Percentiles rank a stretch among this genome's conserved stretches.
Evolutionary conservation across 2,888 invertebrate genomes (phyloP).

Genomic region (Schizotus pectinicornis): DNA sequence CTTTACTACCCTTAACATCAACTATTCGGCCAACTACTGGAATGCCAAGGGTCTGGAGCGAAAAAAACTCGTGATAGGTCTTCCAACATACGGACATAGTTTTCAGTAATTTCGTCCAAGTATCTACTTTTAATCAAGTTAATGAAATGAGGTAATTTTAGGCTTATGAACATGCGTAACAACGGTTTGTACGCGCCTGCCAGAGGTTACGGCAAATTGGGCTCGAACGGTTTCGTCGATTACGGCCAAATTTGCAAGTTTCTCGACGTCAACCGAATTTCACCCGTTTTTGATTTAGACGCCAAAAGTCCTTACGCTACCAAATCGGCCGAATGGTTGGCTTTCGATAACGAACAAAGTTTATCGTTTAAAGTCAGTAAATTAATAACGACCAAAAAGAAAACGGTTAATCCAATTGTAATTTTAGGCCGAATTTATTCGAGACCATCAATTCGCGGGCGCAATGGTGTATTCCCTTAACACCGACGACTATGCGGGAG

Average conservation of each 20-base stretch:
- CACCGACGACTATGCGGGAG: constrained; percentile 74
- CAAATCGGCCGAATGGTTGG: constrained; percentile 77
- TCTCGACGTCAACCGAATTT: constrained; percentile 62
- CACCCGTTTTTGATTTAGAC: constrained; percentile 68
- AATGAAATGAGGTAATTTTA: constrained; percentile 41
- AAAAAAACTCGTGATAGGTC: constrained; percentile 80
- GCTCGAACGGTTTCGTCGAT: constrained; percentile 71
- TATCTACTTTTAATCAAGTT: neutral
- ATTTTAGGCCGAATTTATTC: constrained; percentile 61
- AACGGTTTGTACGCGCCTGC: constrained; percentile 75
- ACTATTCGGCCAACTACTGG: constrained; percentile 83
- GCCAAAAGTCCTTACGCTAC: constrained; percentile 80
- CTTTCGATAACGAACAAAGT: constrained; percentile 78
- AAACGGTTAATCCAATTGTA: constrained; percentile 4
- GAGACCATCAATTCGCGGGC: constrained; percentile 71
- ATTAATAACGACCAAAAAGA: neutral
- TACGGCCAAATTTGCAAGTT: constrained; percentile 76
- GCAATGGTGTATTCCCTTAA: constrained; percentile 86
- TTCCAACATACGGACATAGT: constrained; percentile 88
- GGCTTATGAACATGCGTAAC: constrained; percentile 71
- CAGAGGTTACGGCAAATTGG: constrained; percentile 70
- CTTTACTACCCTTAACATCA: constrained; percentile 76
- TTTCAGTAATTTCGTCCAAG: constrained; percentile 63
- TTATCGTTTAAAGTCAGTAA: constrained; percentile 68
- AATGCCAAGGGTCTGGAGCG: constrained; percentile 74